Evolutionary conservation across 2,113 vertebrate genomes (phyloP).

Genomic region (Alces alces): DNA sequence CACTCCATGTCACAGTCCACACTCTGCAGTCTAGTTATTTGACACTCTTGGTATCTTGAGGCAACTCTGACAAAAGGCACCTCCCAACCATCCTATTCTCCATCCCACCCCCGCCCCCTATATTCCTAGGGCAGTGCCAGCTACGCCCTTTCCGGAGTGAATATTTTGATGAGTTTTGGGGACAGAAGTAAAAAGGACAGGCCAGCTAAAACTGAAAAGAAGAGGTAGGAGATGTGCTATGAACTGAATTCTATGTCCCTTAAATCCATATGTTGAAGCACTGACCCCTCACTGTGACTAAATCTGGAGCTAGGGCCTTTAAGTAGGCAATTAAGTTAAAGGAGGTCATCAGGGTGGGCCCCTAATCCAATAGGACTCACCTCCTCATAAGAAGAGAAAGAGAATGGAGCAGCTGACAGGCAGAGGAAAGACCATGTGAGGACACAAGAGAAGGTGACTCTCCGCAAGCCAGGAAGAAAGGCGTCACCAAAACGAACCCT

Average conservation of each 20-base stretch:
- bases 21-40: neutral
- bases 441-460: neutral
- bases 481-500: neutral
- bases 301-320: neutral
- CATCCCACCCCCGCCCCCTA: too few species aligned
- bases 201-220: neutral
- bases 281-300: neutral
- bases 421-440: neutral
- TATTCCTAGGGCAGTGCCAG: neutral
- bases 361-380: neutral
- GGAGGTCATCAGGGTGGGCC: neutral
- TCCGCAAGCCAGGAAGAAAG: neutral
- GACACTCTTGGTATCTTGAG: neutral
- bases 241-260: neutral
- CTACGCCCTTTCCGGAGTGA: neutral
- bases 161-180: neutral
- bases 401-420: too few species aligned
- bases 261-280: neutral
- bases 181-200: neutral
- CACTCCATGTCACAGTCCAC: fast-evolving
- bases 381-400: neutral
- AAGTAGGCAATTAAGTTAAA: neutral
- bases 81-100: neutral
- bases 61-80: neutral
- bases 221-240: neutral